phyloP scores from a whole-genome alignment of 2,113 vertebrate genomes.

The Halichoeres trimaculatus region DNA sequence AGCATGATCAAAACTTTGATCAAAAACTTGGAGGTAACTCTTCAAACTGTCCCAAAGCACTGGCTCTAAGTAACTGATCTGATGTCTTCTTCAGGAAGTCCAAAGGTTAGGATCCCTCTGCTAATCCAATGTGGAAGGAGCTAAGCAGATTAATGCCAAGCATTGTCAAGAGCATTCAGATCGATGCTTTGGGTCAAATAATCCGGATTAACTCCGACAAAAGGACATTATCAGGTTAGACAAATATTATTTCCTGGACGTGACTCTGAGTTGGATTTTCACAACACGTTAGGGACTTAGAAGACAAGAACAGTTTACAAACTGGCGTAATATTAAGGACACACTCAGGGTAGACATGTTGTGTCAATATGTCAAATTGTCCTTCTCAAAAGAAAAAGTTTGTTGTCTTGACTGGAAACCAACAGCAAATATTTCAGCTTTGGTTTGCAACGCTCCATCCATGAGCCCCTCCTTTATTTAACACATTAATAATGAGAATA shows the following conservation, averaged over 20 bases:
- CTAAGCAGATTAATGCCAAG: conserved; percentile 73
- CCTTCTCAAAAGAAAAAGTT: too few species aligned
- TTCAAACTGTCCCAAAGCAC: conserved; percentile 22
- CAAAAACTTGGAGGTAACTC: background rate
- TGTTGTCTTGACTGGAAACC: too few species aligned
- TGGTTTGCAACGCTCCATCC: too few species aligned
- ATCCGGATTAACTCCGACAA: conserved; percentile 21
- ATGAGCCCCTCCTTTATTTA: too few species aligned
- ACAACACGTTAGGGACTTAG: too few species aligned
- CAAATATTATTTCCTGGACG: background rate
- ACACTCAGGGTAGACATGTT: too few species aligned
- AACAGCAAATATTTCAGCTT: too few species aligned
- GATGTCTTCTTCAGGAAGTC: conserved; percentile 24
- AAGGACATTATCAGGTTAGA: background rate
- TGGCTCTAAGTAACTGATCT: conserved; percentile 32
- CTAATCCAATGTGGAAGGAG: conserved; percentile 68
- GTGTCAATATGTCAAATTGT: too few species aligned
- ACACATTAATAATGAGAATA: too few species aligned
- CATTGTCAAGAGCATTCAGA: conserved; percentile 61
- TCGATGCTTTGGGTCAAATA: conserved; percentile 31
- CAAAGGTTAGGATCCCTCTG: conserved; percentile 26
- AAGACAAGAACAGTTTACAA: too few species aligned
- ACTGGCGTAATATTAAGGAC: too few species aligned
- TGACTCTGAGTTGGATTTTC: too few species aligned
- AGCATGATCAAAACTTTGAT: background rate